Evolutionary conservation across 2,888 invertebrate genomes (phyloP).

Genomic region (Cinara cedri): DNA sequence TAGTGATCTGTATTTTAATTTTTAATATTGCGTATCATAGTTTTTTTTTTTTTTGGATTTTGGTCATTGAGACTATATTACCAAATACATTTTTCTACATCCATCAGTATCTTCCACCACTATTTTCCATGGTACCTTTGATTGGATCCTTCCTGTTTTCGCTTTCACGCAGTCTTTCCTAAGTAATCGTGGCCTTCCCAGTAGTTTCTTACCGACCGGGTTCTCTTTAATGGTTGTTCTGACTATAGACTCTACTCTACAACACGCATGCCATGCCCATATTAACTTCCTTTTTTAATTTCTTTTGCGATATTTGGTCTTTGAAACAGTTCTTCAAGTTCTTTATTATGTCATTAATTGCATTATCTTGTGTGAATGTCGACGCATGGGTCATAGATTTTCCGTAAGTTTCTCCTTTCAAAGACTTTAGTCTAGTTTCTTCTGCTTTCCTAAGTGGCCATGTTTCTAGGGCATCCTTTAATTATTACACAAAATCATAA

Average conservation of each 20-base stretch:
- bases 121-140: background rate
- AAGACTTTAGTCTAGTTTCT: background rate
- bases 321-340: background rate
- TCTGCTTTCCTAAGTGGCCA: background rate
- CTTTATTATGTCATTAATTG: background rate
- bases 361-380: background rate
- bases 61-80: too few species aligned
- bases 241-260: too few species aligned
- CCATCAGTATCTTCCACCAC: background rate
- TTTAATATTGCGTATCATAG: too few species aligned
- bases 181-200: too few species aligned
- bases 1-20: too few species aligned
- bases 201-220: background rate
- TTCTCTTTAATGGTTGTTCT: too few species aligned
- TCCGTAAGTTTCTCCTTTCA: too few species aligned
- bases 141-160: background rate
- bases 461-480: slow-evolving; percentile 6
- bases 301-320: background rate
- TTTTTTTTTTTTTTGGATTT: too few species aligned
- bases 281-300: slow-evolving; percentile 14
- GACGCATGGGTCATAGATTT: background rate
- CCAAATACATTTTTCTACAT: background rate
- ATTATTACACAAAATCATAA: too few species aligned
- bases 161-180: slow-evolving; percentile 10
- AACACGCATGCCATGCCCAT: background rate